Evolutionary conservation across 2,113 vertebrate genomes (phyloP), one percentile per base, ranked within the genome.

Genomic region (Hippoglossus stenolepis): DNA sequence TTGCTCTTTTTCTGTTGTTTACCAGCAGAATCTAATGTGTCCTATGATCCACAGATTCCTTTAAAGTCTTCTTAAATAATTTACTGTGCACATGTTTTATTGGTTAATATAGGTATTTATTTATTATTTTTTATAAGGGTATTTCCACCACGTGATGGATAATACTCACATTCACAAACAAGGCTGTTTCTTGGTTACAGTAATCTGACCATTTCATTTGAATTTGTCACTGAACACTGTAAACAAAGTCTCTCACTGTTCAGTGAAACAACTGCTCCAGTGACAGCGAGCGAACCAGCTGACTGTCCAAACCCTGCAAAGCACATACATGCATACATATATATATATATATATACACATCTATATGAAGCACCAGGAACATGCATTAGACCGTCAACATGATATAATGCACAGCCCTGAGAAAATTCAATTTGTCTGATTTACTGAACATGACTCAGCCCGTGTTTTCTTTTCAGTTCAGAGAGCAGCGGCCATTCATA

Each of bases 211-310:
- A n/a, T 61, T 61, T 5, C 4, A 24, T 26, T 63, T 9, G 18
- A 70, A 23, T 1, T 49, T 43, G 11, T 47, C 10, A 7, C 40
- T 21, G 8, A 59, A 61, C 15, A 3, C 20, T 43, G 13, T 45
- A 38, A 79, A 75, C 56, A 56, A 51, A 4, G 4, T 73, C 49
- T 43, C 40, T 9, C 18, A 15, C 62, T 47, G 35, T 20, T 11
- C 24, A 53, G 24, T 51, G 28, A 59, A 56, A 43, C 53, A 65
- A 15, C 49, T 65, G 49, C 65, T 75, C 49, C 31, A n/a, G 12
- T 54, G 51, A n/a, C 57, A 68, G 23, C 2, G 67, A 59, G 23
- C 14, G 35, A 38, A 56, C 14, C 69, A 51, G 21, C 17, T 28
- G 47, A 43, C 23, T 13, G 38, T 38, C 45, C n/a, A 3, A 51